A percentile compares a stretch with the other conserved stretches of the same genome.
phyloP scores from a whole-genome alignment of 2,113 vertebrate species.

The Rhadina sibilatrix region DNA sequence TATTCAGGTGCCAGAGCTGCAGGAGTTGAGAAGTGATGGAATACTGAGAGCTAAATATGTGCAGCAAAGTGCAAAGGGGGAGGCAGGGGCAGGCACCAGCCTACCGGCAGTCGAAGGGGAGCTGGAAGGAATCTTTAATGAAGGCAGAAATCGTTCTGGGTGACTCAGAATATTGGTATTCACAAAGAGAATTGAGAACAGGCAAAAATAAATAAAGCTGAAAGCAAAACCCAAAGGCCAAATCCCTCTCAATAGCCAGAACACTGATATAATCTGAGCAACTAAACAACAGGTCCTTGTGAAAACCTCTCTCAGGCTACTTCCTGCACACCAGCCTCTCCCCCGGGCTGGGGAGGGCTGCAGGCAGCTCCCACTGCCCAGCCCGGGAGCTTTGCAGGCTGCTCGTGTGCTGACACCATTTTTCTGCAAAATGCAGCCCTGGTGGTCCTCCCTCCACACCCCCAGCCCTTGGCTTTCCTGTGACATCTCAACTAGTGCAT shows the following conservation, averaged over 20 bases:
- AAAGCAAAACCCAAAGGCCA: conserved; percentile 50
- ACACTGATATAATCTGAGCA: conserved; percentile 48
- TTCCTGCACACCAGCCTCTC: conserved; percentile 7
- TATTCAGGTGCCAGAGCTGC: neutral
- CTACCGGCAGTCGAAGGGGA: conserved; percentile 25
- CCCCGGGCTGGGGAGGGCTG: fast-evolving
- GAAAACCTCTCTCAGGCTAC: neutral
- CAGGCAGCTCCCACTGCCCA: neutral
- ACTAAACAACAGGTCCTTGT: conserved; percentile 56
- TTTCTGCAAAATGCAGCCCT: neutral
- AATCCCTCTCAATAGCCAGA: conserved; percentile 36
- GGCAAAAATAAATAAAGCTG: conserved; percentile 61
- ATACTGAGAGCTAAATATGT: neutral
- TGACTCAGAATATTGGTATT: conserved; percentile 63
- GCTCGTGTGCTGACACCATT: neutral
- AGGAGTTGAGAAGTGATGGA: neutral
- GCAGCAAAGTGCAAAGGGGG: conserved; percentile 35
- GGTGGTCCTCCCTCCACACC: neutral
- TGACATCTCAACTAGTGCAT: neutral
- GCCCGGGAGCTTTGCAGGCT: neutral
- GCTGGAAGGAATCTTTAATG: conserved; percentile 46
- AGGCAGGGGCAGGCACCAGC: conserved; percentile 55
- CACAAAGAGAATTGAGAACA: conserved; percentile 48
- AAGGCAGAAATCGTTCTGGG: conserved; percentile 29
- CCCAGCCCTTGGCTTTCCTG: neutral